A percentile compares a stretch with the other conserved stretches of the same genome.
phyloP scores from a whole-genome alignment of 1,140 invertebrate species.

The Thaumetopoea pityocampa region DNA sequence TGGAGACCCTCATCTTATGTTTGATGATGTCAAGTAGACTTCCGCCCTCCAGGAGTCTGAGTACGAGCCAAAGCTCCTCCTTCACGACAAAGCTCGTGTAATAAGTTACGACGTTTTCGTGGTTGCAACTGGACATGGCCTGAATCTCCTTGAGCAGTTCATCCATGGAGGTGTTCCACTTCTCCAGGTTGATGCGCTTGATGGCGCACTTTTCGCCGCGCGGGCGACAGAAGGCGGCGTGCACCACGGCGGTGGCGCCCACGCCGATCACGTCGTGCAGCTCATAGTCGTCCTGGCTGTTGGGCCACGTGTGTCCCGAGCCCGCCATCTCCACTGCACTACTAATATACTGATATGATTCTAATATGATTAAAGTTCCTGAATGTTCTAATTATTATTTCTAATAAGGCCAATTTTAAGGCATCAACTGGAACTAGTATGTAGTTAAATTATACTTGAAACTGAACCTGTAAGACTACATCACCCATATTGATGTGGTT shows the following conservation, averaged over 20 bases:
- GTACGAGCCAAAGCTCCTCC: constrained; percentile 98
- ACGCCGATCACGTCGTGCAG: constrained; percentile 94
- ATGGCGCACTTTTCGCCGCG: constrained; percentile 98
- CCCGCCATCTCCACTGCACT: constrained; percentile 36
- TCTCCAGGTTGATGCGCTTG: constrained; percentile 99
- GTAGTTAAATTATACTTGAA: constrained; percentile 26
- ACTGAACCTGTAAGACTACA: constrained; percentile 25
- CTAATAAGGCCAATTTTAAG: constrained; percentile 47
- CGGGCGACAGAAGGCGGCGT: constrained; percentile 94
- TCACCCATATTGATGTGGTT: constrained; percentile 63
- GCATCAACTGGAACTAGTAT: constrained; percentile 29
- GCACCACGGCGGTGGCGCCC: constrained; percentile 97
- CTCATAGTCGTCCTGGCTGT: constrained; percentile 96
- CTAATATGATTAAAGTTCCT: constrained; percentile 1
- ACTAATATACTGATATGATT: constrained; percentile 2
- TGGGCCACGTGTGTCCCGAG: constrained; percentile 86
- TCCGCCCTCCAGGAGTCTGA: constrained; percentile 89
- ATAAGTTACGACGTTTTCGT: constrained; percentile 99
- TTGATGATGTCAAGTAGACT: constrained; percentile 99
- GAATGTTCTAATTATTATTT: constrained; percentile 24
- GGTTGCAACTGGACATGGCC: constrained; percentile 99
- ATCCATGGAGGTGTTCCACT: constrained; percentile 99
- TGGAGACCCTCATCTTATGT: constrained; percentile 93
- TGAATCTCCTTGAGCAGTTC: constrained; percentile 96
- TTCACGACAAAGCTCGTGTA: constrained; percentile 98